These are phyloP conservation scores for Cyrtorhinus lividipennis DNA, from an alignment of 1,140 invertebrate genomes.

Conservation along the genomic window DNA sequence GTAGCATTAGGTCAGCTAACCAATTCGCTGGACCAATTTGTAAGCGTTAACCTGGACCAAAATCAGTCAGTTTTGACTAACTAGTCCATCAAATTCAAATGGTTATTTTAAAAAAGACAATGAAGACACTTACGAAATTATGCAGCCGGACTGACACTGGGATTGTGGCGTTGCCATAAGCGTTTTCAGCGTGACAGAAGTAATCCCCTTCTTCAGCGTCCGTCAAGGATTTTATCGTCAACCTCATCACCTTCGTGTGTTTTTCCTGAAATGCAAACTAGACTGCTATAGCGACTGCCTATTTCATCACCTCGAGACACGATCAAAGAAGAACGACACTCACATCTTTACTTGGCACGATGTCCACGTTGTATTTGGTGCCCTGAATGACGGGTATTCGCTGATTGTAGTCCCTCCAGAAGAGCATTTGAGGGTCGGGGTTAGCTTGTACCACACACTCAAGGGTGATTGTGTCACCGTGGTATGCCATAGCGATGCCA, in stretches of 20 bases:
- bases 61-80: no score
- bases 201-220: constrained; percentile 58
- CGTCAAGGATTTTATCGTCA: constrained; percentile 52
- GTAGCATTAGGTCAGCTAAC: no score
- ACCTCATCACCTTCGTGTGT: constrained; percentile 51
- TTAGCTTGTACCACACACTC: constrained; percentile 60
- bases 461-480: constrained; percentile 53
- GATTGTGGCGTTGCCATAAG: constrained; percentile 51
- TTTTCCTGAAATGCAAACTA: constrained; percentile 29
- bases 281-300: no score
- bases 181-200: constrained; percentile 66
- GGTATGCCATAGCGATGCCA: constrained; percentile 52
- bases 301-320: no score
- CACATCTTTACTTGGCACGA: constrained; percentile 39
- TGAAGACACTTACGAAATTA: constrained; percentile 34
- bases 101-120: no score
- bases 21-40: no score
- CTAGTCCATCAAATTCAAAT: no score
- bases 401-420: constrained; percentile 56
- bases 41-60: no score
- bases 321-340: no score
- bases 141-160: constrained; percentile 54
- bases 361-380: constrained; percentile 50
- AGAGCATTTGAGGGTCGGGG: constrained; percentile 60
- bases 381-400: constrained; percentile 55